Evolutionary conservation across 2,888 invertebrate species (phyloP), one percentile per base, ranked within the genome.

Genomic region (Rosalia funebris): DNA sequence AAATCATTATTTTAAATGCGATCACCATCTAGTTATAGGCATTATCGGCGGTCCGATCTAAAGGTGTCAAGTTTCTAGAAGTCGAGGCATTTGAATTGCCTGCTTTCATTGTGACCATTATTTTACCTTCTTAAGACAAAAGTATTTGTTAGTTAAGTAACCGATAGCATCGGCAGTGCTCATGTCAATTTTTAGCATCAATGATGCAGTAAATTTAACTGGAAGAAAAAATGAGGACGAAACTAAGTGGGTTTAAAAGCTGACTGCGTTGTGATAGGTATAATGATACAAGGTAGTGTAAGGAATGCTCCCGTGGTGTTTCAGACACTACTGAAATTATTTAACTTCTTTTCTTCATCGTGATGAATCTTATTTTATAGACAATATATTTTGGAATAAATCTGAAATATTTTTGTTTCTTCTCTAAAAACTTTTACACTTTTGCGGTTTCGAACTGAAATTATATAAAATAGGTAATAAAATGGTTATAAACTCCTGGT

Each of bases 91-190:
- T 66, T 59, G 62, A 63, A 62, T 66, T 57, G 16, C 36, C 57
- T 37, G 58, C 61, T 53, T 54, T 58, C 58, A 56, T 57, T 65
- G 60, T 61, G 68, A 62, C 68, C 66, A 65, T 68, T 70, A 70
- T 70, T 66, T 69, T 58, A 58, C 60, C 58, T 60, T 41, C 60
- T 53, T 48, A 62, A 68, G 65, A 69, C 69, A 66, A 69, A 69
- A 66, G 61, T 65, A 63, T 60, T 65, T 63, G 62, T 66, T 62
- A 57, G 62, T 58, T 53, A 42, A 54, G 53, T 15, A 32, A 50
- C 20, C 47, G 61, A 66, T 66, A 61, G 31, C 58, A 66, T 66
- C 65, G 52, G 31, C 42, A 32, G 25, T 19, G 53, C 48, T 15
- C 50, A 37, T 57, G 64, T 64, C 64, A 64, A 61, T 57, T 61